phyloP scores from a whole-genome alignment of 2,797 vertebrate species.

The Sitta carolinensis region DNA sequence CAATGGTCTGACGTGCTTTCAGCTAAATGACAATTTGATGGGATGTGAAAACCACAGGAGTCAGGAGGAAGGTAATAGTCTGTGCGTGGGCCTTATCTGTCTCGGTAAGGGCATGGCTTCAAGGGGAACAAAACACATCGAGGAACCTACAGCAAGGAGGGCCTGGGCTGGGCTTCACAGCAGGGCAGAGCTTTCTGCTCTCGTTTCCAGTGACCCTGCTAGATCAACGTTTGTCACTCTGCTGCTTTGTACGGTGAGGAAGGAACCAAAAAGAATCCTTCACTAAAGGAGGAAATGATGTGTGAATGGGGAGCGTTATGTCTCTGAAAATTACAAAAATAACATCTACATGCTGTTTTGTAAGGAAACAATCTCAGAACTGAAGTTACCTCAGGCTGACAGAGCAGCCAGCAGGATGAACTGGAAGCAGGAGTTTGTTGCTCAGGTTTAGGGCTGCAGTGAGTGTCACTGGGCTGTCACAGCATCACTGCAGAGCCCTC shows the following conservation, averaged over 20 bases:
- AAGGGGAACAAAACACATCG: neutral
- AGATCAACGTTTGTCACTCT: neutral
- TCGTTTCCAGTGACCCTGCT: neutral
- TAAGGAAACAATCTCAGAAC: neutral
- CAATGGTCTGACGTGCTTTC: neutral
- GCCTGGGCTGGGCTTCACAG: neutral
- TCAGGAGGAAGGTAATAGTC: neutral
- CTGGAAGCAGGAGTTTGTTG: neutral
- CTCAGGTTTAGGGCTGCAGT: neutral
- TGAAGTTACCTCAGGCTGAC: neutral
- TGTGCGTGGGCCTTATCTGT: neutral
- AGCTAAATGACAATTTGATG: neutral
- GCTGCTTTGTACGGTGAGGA: neutral
- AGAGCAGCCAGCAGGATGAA: neutral
- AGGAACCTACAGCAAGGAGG: neutral
- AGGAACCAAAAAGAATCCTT: neutral
- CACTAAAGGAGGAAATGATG: neutral
- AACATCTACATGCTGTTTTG: neutral
- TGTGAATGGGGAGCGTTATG: neutral
- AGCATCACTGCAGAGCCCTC: neutral
- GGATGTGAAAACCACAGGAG: constrained; percentile 21
- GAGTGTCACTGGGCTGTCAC: neutral
- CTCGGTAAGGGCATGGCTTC: neutral
- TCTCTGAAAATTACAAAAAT: neutral
- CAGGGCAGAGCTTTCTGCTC: neutral